Conservation (phyloP, 35 echinoderm and acorn worm genomes). For the Lytechinus variegatus region DNA sequence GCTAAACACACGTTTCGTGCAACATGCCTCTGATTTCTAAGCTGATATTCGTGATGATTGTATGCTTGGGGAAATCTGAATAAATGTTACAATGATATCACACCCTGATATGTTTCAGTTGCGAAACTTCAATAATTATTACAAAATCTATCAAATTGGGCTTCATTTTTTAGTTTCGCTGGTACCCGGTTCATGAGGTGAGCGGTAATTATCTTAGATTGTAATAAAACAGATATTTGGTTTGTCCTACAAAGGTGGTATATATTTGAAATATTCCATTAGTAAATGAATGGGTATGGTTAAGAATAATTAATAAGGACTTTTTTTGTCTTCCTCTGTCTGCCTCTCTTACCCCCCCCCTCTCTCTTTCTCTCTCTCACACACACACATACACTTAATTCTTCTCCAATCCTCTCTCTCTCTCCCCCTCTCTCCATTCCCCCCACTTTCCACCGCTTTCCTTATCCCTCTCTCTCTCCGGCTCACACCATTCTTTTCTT, state of each 20-base stretch:
- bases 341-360: background rate
- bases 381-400: no score
- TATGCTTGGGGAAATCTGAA: background rate
- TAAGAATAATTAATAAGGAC: no score
- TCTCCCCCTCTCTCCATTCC: background rate
- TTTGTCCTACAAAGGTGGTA: background rate
- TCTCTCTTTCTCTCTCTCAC: background rate
- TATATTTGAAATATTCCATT: no score
- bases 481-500: background rate
- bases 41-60: no score
- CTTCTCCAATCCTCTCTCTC: background rate
- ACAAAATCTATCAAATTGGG: background rate
- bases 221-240: background rate
- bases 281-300: no score
- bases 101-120: background rate
- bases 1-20: no score
- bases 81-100: background rate
- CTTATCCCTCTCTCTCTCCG: background rate
- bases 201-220: background rate
- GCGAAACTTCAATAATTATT: background rate
- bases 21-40: no score
- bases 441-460: background rate
- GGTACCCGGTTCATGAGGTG: background rate
- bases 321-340: no score
- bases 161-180: no score